phyloP scores from a whole-genome alignment of 1,140 invertebrate genomes.

The Drosophila rhopaloa region DNA sequence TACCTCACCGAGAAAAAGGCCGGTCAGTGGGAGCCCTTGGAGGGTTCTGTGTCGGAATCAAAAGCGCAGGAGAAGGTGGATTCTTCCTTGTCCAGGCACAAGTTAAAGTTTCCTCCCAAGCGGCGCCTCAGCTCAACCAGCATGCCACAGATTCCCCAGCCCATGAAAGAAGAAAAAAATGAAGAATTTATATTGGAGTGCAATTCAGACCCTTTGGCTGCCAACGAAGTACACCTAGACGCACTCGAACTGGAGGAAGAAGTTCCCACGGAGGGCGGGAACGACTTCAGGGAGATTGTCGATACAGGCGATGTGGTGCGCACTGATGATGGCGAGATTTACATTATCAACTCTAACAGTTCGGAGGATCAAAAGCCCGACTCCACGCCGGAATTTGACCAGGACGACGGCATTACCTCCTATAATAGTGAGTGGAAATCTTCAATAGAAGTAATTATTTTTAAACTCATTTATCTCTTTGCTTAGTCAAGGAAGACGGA shows the following conservation, averaged over 20 bases:
- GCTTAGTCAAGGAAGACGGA: conserved; percentile 70
- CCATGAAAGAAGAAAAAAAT: background rate
- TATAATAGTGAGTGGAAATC: conserved; percentile 64
- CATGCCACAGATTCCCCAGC: background rate
- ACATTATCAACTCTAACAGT: conserved; percentile 56
- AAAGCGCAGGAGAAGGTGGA: background rate
- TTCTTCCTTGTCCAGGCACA: background rate
- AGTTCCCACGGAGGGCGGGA: background rate
- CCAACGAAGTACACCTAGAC: conserved; percentile 21
- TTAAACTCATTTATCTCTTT: background rate
- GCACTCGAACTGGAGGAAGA: conserved; percentile 37
- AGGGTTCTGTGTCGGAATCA: background rate
- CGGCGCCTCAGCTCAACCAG: background rate
- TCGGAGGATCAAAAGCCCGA: conserved; percentile 23
- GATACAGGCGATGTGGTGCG: conserved; percentile 32
- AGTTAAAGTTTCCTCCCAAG: conserved; percentile 1
- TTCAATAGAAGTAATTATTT: background rate
- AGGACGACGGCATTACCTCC: conserved; percentile 59
- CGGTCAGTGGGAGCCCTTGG: conserved; percentile 48
- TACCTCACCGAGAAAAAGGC: conserved; percentile 63
- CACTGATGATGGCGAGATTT: conserved; percentile 56
- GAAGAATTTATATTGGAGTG: conserved; percentile 3
- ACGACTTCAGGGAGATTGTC: conserved; percentile 41
- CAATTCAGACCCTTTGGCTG: background rate
- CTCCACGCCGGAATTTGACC: conserved; percentile 42